Base-by-base conservation (phyloP, 2,113 vertebrate genomes). In the Herpetotheres cachinnans region DNA sequence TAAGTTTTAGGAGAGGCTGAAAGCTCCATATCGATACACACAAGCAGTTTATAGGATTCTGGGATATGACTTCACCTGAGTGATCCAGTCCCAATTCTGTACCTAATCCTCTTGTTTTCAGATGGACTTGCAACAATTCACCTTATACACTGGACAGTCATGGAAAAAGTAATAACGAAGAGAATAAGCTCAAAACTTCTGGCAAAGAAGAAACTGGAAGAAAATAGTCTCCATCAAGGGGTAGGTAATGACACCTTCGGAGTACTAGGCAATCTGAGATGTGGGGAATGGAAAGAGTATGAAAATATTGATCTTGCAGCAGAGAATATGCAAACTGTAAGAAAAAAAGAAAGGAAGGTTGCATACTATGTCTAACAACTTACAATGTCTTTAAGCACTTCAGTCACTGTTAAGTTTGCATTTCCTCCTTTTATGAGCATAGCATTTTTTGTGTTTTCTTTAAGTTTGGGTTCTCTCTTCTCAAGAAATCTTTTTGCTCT, bases 341-440 rank as follows among this genome's bases (percentile, higher is more conserved):
- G 71, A 72, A 63, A 73, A 26, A 71, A 38, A 47, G 32, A 86
- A 24, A 72, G 24, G 20, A 90, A 67, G 6, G 29, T 4, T 19
- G 5, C 17, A 25, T 12, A 46, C 4, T 13, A 6, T 0, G 8
- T 72, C 38, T 66, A 86, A 44, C 14, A 87, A 94, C 99, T 90
- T 97, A 99, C 99, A 84, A 99, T 94, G 89, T 99, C 99, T 95
- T 98, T 99, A 34, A 99, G 99, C 6, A 99, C 98, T 90, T 98
- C 98, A 0, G 98, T 99, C 95, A 99, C 95, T 2, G 96, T 98
- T 59, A 96, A 91, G 63, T 96, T 99, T 65, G 98, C 98, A 97
- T 99, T 99, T 27, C 99, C 99, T 32, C 99, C 99, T 98, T 98
- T 99, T 97, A 99, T 99, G 4, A 99, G 98, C 99, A 99, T 99